Percentiles rank a stretch among this genome's conserved stretches.
Conservation (phyloP, 2,113 vertebrate species). For the Strix uralensis region DNA sequence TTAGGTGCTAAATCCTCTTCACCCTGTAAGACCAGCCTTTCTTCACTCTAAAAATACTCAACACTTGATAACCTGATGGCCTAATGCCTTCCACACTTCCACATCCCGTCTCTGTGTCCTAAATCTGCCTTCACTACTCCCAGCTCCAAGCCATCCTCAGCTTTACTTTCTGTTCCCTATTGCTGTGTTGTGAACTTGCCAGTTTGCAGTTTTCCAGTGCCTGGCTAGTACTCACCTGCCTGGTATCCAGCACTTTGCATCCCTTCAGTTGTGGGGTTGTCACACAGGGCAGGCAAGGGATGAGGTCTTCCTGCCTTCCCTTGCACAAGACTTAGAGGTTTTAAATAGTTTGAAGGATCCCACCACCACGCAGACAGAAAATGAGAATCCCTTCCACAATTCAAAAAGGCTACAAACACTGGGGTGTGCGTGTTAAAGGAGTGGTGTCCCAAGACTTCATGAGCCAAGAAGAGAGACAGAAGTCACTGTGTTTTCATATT, state of each 20-base stretch:
- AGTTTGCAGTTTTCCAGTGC: not conserved
- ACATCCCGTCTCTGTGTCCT: not conserved
- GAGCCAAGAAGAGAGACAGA: not conserved
- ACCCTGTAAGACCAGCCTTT: not conserved
- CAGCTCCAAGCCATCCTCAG: not conserved
- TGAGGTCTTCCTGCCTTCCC: not conserved
- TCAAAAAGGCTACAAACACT: not conserved
- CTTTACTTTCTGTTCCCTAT: not conserved
- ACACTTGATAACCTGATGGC: not conserved
- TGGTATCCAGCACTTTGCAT: not conserved
- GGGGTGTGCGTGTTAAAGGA: not conserved
- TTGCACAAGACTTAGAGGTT: not conserved
- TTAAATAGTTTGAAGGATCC: not conserved
- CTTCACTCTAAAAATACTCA: not conserved
- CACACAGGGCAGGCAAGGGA: not conserved
- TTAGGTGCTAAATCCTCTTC: not conserved
- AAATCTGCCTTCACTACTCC: not conserved
- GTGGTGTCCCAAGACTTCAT: not conserved
- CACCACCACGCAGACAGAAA: not conserved
- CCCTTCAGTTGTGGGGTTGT: not conserved
- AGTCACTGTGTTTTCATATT: not conserved
- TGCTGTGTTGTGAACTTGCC: not conserved
- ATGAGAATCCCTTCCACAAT: not conserved
- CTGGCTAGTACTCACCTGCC: not conserved
- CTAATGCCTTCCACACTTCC: not conserved